Evolutionary conservation across 1,140 invertebrate species (phyloP).

Genomic region (Lucilia cuprina): DNA sequence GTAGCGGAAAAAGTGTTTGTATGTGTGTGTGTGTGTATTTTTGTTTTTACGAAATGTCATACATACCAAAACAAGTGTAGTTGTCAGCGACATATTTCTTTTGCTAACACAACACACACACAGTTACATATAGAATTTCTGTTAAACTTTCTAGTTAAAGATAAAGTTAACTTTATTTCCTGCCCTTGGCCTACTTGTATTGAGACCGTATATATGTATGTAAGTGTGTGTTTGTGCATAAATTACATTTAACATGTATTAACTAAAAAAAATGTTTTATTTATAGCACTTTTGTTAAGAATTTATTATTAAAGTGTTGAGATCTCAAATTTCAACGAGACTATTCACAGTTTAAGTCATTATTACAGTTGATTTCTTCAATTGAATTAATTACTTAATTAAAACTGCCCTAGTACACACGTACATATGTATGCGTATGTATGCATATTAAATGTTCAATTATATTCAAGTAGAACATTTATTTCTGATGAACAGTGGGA

Average conservation of each 20-base stretch:
- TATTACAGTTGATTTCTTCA: no score
- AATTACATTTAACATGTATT: neutral
- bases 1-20: neutral
- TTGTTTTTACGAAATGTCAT: neutral
- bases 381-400: no score
- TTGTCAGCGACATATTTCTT: neutral
- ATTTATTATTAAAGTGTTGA: neutral
- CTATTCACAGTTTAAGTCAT: neutral
- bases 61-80: neutral
- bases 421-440: no score
- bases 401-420: no score
- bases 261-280: neutral
- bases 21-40: neutral
- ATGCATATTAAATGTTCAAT: no score
- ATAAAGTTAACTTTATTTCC: neutral
- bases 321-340: neutral
- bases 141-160: neutral
- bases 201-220: neutral
- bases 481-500: no score
- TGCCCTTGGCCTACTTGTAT: slow-evolving; percentile 1
- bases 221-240: no score
- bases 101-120: neutral
- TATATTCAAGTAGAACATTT: no score
- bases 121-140: no score
- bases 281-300: neutral